Base-by-base conservation (phyloP, 1,140 invertebrate species). In the Drosophila triauraria region DNA sequence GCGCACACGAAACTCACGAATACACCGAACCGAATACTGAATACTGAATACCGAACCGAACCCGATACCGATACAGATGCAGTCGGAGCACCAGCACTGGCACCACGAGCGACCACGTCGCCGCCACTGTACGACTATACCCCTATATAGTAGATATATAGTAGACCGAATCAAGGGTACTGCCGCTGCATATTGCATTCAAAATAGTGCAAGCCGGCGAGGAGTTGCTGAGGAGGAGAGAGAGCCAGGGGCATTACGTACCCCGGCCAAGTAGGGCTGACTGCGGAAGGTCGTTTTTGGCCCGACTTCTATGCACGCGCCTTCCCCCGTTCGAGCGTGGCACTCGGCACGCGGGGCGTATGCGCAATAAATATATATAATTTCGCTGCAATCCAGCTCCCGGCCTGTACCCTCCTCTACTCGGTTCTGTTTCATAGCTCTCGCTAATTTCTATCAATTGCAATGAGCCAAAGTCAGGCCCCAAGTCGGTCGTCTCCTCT, bases 401-500 rank as follows among this genome's bases (percentile, higher is more conserved):
- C 38, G 38, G 4, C 38, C 15, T 13, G 23, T 9, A 1, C 25
- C 47, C 47, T n/a, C 5, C 25, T 9, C 4, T 9, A 25, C 3
- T 13, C 17, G 20, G 12, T 9, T 40, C 42, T 44, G 15, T 43
- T 7, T 23, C 25, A 17, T 27, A 42, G 17, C 35, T 42, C 35
- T 63, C 61, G 62, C 84, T 83, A 88, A 86, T 86, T 86, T 87
- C 83, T 76, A 88, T 77, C 76, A 86, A 87, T 87, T 86, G 56
- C 25, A 54, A 68, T 23, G 58, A 57, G 51, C 47, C 42, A 23
- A 67, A 58, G 51, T 35, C 42, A n/a, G 23, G 40, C n/a, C 44
- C 25, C 44, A 42, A 20, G 42, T 40, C 32, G n/a, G 4, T 38
- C 50, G 48, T 38, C 57, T 60, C 44, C 27, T 30, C 17, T 48